A percentile compares a stretch with the other conserved stretches of the same genome.
Evolutionary conservation across 2,888 invertebrate species (phyloP).

Genomic region (Drosophila incognita): DNA sequence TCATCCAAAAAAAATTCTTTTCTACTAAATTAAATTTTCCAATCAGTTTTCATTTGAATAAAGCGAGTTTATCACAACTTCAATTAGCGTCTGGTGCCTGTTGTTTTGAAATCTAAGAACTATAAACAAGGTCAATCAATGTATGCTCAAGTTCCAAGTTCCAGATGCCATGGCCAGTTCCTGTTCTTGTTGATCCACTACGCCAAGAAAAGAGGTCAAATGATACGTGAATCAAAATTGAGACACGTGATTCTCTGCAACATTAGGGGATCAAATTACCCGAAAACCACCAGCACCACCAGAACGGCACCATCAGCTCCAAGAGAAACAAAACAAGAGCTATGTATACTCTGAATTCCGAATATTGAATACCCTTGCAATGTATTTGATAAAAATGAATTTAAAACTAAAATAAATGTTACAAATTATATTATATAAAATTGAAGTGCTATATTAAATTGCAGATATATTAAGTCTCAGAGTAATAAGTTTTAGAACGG

Average conservation of each 20-base stretch:
- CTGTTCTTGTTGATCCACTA: constrained; percentile 26
- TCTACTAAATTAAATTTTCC: constrained; percentile 30
- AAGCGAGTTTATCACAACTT: constrained; percentile 61
- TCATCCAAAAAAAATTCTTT: constrained; percentile 10
- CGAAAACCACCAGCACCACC: constrained; percentile 40
- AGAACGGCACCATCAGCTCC: constrained; percentile 21
- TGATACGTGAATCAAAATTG: constrained; percentile 64
- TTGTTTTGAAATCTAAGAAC: constrained; percentile 72
- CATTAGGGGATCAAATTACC: constrained; percentile 75
- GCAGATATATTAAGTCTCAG: no score
- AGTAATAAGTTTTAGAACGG: no score
- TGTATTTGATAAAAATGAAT: background rate
- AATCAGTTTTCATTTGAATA: constrained; percentile 63
- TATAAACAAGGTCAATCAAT: constrained; percentile 67
- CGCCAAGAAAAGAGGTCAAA: constrained; percentile 65
- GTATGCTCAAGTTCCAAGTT: constrained; percentile 47
- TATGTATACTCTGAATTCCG: background rate
- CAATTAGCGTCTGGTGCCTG: constrained; percentile 59
- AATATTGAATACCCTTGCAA: background rate
- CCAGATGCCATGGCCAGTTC: constrained; percentile 42
- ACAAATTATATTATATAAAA: no score
- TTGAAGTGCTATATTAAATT: no score
- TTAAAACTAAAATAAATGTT: no score
- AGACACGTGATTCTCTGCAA: constrained; percentile 72
- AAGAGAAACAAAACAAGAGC: constrained; percentile 7